phyloP scores from a whole-genome alignment of 2,113 vertebrate genomes.

The Eudorcas thomsonii region DNA sequence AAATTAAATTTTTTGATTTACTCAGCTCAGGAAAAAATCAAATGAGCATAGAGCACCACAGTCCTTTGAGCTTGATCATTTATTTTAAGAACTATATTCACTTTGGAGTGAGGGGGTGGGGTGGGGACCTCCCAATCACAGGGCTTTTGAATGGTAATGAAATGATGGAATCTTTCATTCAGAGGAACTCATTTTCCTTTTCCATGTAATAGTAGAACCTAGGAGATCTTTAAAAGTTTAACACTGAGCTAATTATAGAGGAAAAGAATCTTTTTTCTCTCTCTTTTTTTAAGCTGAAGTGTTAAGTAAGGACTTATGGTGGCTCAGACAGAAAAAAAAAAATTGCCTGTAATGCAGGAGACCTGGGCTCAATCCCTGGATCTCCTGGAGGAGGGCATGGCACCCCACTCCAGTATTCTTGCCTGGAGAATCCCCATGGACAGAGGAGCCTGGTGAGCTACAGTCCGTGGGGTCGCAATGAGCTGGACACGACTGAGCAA shows the following conservation, averaged over 20 bases:
- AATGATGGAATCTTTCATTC: constrained; percentile 53
- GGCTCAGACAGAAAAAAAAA: neutral
- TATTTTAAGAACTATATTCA: constrained; percentile 74
- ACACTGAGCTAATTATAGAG: constrained; percentile 34
- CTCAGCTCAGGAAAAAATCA: constrained; percentile 70
- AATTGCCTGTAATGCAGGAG: neutral
- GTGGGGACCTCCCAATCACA: constrained; percentile 17
- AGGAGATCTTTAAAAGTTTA: constrained; percentile 45
- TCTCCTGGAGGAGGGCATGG: neutral
- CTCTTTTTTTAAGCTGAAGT: neutral
- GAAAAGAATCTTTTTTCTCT: neutral
- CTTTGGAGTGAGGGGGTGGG: constrained; percentile 15
- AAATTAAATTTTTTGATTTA: constrained; percentile 73
- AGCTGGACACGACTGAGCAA: neutral
- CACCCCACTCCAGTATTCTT: neutral
- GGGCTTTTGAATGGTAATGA: constrained; percentile 50
- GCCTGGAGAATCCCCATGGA: neutral
- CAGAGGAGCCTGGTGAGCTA: neutral
- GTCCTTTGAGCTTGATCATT: constrained; percentile 66
- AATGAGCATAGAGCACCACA: constrained; percentile 39
- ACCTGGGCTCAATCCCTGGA: neutral
- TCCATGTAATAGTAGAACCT: neutral
- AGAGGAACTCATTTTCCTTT: constrained; percentile 51
- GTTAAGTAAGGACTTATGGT: neutral
- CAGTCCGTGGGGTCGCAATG: neutral